These are phyloP conservation scores for Chrysolina haemoptera DNA, from an alignment of 2,888 invertebrate species.

Conservation along the genomic window DNA sequence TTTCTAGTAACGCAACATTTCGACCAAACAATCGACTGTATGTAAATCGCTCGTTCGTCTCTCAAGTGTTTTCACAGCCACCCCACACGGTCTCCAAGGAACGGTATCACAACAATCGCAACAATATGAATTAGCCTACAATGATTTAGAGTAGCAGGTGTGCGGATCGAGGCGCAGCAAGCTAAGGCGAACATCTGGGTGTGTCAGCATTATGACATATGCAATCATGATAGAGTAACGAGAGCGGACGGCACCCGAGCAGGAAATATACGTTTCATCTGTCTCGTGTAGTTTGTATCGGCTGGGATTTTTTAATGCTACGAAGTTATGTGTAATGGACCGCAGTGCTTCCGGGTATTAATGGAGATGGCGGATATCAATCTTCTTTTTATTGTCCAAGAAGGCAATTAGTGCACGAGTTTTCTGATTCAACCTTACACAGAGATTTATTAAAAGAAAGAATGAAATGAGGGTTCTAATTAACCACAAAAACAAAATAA, in stretches of 20 bases:
- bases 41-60: slow-evolving; percentile 8
- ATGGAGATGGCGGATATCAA: background rate
- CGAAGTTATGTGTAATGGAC: background rate
- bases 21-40: slow-evolving; percentile 3
- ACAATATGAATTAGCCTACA: slow-evolving; percentile 44
- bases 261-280: slow-evolving; percentile 29
- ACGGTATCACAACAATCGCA: slow-evolving; percentile 15
- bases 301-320: background rate
- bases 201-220: slow-evolving; percentile 43
- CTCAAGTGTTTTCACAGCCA: slow-evolving; percentile 14
- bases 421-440: too few relatives aligned
- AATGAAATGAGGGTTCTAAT: too few relatives aligned
- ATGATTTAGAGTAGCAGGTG: slow-evolving; percentile 48
- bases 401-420: too few relatives aligned
- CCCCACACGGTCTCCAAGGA: background rate
- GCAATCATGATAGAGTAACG: slow-evolving; percentile 46
- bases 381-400: too few relatives aligned
- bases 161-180: slow-evolving; percentile 42
- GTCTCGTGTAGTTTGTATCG: background rate
- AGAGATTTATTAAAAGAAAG: too few relatives aligned
- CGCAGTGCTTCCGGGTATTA: background rate
- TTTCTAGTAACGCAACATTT: background rate
- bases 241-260: slow-evolving; percentile 37
- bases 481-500: too few relatives aligned
- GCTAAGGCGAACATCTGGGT: slow-evolving; percentile 46